phyloP scores from a whole-genome alignment of 1,140 invertebrate genomes.

The Thereuonema tuberculata region DNA sequence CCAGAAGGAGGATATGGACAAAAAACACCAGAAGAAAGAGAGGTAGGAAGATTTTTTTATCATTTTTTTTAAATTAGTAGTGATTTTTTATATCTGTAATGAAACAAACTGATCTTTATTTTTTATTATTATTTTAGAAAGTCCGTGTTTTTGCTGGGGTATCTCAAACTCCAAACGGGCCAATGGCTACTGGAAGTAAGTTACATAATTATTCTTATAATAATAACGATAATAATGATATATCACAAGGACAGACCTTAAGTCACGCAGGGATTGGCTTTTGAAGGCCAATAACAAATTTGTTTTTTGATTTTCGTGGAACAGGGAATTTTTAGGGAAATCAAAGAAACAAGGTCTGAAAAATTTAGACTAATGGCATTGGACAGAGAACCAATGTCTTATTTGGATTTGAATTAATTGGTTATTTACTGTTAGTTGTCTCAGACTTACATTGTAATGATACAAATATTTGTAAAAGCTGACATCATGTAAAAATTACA shows the following conservation, averaged over 20 bases:
- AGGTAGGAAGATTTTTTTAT: slow-evolving; percentile 37
- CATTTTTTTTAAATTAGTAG: neutral
- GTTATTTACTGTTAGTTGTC: too few relatives aligned
- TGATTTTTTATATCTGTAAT: neutral
- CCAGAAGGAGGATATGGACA: slow-evolving; percentile 75
- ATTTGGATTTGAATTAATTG: too few relatives aligned
- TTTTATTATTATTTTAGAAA: slow-evolving; percentile 38
- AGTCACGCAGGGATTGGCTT: too few relatives aligned
- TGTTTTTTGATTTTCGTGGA: neutral
- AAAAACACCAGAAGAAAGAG: slow-evolving; percentile 65
- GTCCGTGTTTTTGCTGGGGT: slow-evolving; percentile 69
- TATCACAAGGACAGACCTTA: too few relatives aligned
- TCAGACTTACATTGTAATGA: too few relatives aligned
- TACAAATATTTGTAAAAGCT: too few relatives aligned
- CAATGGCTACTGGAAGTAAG: slow-evolving; percentile 26
- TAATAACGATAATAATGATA: too few relatives aligned
- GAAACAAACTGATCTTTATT: neutral
- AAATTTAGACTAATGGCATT: too few relatives aligned
- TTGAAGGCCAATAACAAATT: too few relatives aligned
- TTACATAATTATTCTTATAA: neutral
- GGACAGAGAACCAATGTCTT: too few relatives aligned
- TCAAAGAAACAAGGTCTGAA: too few relatives aligned
- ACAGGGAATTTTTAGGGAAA: neutral
- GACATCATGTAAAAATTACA: too few relatives aligned
- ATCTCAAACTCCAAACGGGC: slow-evolving; percentile 44